Conservation (phyloP, 1,140 invertebrate species). For the Hormaphis cornu region DNA sequence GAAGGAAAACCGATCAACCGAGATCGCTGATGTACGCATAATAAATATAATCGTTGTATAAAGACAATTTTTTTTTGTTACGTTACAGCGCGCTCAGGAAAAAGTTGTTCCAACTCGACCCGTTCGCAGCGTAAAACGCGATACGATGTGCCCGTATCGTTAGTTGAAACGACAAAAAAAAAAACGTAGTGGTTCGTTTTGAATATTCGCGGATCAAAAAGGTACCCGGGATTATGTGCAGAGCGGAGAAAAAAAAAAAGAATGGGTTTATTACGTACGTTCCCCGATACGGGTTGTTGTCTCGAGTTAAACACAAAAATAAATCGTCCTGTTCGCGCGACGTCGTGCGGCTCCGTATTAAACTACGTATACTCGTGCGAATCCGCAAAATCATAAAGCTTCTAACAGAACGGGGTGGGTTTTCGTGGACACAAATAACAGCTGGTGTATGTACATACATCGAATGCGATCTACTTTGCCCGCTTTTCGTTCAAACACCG, state of each 20-base stretch:
- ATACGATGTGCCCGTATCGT: neutral
- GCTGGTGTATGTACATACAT: too few relatives aligned
- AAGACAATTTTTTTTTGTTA: too few relatives aligned
- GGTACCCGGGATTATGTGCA: neutral
- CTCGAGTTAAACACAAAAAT: slow-evolving; percentile 26
- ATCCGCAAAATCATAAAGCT: slow-evolving; percentile 7
- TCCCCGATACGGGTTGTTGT: slow-evolving; percentile 12
- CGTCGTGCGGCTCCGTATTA: neutral
- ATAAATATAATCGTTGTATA: too few relatives aligned
- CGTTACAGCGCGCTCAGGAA: too few relatives aligned
- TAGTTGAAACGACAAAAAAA: slow-evolving; percentile 10
- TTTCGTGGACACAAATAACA: too few relatives aligned
- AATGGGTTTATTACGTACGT: neutral
- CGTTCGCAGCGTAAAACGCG: neutral
- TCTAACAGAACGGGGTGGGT: neutral
- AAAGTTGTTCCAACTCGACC: slow-evolving; percentile 3
- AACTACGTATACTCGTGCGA: neutral
- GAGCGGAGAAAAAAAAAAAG: neutral
- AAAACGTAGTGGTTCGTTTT: neutral
- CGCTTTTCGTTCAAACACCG: too few relatives aligned
- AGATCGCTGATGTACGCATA: too few relatives aligned
- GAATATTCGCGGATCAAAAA: slow-evolving; percentile 12
- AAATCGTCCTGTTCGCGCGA: neutral
- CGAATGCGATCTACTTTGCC: too few relatives aligned
- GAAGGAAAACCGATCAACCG: too few relatives aligned